Base-by-base conservation (phyloP, 2,113 vertebrate genomes). In the Chaenogobius annularis region DNA sequence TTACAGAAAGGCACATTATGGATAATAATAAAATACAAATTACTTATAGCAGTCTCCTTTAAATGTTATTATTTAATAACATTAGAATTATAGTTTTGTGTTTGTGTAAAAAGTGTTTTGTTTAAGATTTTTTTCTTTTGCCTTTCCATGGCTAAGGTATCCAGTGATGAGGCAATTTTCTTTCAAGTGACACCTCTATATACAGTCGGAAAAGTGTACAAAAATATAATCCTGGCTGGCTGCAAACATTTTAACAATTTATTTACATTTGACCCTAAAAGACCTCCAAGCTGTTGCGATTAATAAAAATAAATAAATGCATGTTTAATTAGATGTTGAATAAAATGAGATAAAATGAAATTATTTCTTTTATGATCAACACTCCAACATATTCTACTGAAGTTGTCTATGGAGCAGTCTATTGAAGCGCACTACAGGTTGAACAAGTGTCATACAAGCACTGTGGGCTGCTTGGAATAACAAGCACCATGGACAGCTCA, bases 401-500 rank as follows among this genome's bases (percentile, higher is more conserved):
- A 31, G 26, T 2, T 31, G 26, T 31, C 26, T 0, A 11, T n/a
- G 31, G 56, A 35, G 48, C 11, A 43, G 17, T 64, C 7, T 0
- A 11, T 2, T 40, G 3, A n/a, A 64, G 37, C 37, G 43, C 58
- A 9, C 26, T 8, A 17, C 26, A 61, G 14, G 26, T 17, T 31
- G 31, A 17, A 47, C n/a, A 22, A n/a, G 35, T n/a, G 31, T 43
- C 31, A 20, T 10, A 8, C n/a, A 66, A 13, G 37, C 23, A 22
- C 5, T 22, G 58, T 13, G 68, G 7, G 43, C 7, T 13, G 14
- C 22, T 20, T 40, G 17, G 61, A n/a, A 17, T 63, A 8, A 48
- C 74, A 44, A 81, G 76, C 2, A 80, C 81, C 70, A 68, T 1
- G 22, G 79, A 82, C 78, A 83, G 69, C 46, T 84, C 68, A 13